These are phyloP conservation scores for Hemicrepidius hirtus DNA, from an alignment of 2,888 invertebrate genomes.

Conservation along the genomic window DNA sequence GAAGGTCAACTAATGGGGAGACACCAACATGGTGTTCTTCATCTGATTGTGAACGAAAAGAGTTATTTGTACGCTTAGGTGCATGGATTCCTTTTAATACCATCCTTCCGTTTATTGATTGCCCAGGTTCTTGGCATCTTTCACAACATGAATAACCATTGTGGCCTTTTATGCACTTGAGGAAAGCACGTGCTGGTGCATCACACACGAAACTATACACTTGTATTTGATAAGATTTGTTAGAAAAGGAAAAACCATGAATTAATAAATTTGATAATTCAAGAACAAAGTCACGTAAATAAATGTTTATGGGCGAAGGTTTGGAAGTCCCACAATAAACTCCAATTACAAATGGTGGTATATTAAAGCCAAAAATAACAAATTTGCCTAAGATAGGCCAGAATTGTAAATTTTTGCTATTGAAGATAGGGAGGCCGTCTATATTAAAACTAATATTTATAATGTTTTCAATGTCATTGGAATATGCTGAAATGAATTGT, in stretches of 20 bases:
- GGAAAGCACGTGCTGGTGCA: conserved; percentile 29
- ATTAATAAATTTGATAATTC: too few relatives aligned
- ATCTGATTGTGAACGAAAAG: conserved; percentile 32
- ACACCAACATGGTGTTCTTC: conserved; percentile 35
- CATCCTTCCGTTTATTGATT: conserved; percentile 25
- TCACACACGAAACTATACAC: conserved; percentile 16
- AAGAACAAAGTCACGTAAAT: not conserved
- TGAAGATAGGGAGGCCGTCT: not conserved
- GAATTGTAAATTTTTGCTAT: not conserved
- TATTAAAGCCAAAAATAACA: not conserved
- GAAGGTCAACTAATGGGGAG: conserved; percentile 26
- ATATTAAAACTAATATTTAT: not conserved
- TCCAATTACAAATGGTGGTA: not conserved
- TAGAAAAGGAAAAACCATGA: not conserved
- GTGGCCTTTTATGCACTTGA: conserved; percentile 39
- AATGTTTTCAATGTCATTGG: not conserved
- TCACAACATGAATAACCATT: conserved; percentile 36
- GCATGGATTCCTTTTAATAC: not conserved
- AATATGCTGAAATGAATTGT: not conserved
- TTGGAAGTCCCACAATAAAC: not conserved
- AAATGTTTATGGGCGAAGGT: not conserved
- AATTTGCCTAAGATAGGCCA: not conserved
- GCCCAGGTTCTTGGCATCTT: conserved; percentile 32
- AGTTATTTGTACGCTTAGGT: not conserved
- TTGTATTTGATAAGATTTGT: not conserved